Evolutionary conservation across 2,888 invertebrate genomes (phyloP).

Genomic region (Synergus umbraculus): DNA sequence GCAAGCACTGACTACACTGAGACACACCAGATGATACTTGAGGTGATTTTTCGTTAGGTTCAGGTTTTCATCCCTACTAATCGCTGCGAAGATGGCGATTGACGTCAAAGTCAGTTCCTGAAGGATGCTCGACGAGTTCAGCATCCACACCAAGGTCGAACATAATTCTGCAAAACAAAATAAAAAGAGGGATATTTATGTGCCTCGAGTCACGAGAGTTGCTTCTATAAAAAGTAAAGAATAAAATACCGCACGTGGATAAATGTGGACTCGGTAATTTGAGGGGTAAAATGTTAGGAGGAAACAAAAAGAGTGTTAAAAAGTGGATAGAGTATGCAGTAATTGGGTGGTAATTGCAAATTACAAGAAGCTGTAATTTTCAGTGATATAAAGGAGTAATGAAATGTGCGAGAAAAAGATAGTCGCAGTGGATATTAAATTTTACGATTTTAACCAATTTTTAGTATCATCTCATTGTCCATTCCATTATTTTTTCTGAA

Average conservation of each 20-base stretch:
- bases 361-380: conserved; percentile 19
- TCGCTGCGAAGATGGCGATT: conserved; percentile 74
- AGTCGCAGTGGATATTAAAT: conserved; percentile 19
- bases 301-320: neutral
- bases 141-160: conserved; percentile 77
- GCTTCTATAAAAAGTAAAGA: conserved; percentile 10
- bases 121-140: conserved; percentile 77
- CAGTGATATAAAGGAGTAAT: conserved; percentile 9
- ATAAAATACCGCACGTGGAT: conserved; percentile 36
- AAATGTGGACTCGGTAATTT: conserved; percentile 32
- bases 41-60: conserved; percentile 74
- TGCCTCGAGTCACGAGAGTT: conserved; percentile 10
- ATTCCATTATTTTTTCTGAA: neutral
- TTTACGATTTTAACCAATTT: neutral
- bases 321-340: conserved; percentile 31
- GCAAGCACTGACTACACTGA: conserved; percentile 77
- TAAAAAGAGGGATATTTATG: conserved; percentile 10
- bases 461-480: neutral
- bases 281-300: conserved; percentile 6
- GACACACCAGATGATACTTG: conserved; percentile 78
- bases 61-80: conserved; percentile 64
- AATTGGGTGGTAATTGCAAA: conserved; percentile 37
- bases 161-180: conserved; percentile 70
- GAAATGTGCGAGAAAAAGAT: conserved; percentile 15
- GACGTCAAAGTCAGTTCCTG: conserved; percentile 78